Conservation (phyloP, 1,140 invertebrate genomes). For the Euwallacea similis region DNA sequence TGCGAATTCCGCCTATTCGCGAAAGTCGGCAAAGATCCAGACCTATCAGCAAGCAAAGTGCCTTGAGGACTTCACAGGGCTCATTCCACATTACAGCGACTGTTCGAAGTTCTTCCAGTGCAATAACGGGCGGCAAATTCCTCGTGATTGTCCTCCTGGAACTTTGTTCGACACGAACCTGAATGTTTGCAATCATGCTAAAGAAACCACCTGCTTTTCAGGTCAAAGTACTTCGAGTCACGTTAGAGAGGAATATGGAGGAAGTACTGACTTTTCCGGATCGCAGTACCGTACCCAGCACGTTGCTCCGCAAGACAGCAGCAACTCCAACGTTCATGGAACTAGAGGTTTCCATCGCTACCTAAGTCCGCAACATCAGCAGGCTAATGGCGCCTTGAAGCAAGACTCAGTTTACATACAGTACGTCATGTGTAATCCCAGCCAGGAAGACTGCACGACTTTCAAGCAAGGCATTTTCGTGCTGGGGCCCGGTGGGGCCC, state of each 20-base stretch:
- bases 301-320: background rate
- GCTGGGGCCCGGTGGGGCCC: conserved; percentile 21
- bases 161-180: conserved; percentile 64
- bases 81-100: conserved; percentile 64
- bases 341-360: background rate
- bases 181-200: conserved; percentile 64
- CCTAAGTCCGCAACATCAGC: background rate
- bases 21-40: conserved; percentile 25
- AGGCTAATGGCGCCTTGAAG: background rate
- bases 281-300: background rate
- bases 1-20: conserved; percentile 9
- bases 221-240: conserved; percentile 14
- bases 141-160: conserved; percentile 66
- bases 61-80: conserved; percentile 57
- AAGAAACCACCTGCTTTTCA: conserved; percentile 57
- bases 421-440: conserved; percentile 35
- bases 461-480: conserved; percentile 30
- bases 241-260: conserved; percentile 20
- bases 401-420: conserved; percentile 17
- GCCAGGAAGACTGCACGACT: conserved; percentile 25
- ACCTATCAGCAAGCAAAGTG: conserved; percentile 49
- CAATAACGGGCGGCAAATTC: conserved; percentile 58
- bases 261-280: conserved; percentile 9
- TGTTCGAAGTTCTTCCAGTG: conserved; percentile 71
- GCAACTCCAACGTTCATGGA: too few species aligned